These are phyloP conservation scores for Procambarus clarkii DNA, from an alignment of 1,140 invertebrate species.

Conservation along the genomic window DNA sequence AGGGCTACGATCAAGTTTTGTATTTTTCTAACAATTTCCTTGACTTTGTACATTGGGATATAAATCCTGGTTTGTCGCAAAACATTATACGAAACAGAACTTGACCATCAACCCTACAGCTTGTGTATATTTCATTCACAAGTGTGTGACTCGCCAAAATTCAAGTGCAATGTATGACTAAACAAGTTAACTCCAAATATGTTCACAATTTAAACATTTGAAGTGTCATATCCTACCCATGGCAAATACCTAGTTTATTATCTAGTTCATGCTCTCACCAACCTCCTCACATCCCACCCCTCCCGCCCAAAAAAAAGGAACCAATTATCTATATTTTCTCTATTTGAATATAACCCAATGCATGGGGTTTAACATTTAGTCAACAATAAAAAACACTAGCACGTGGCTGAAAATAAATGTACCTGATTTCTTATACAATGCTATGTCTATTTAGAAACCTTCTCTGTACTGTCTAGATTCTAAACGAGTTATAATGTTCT, in stretches of 20 bases:
- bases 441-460: slow-evolving; percentile 81
- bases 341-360: background rate
- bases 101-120: background rate
- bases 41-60: too few relatives aligned
- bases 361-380: background rate
- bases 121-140: background rate
- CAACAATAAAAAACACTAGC: background rate
- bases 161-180: background rate
- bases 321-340: background rate
- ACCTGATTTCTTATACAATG: background rate
- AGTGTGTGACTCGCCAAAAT: background rate
- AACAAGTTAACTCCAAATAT: background rate
- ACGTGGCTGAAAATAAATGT: background rate
- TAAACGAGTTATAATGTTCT: slow-evolving; percentile 87
- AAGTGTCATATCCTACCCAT: background rate
- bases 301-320: background rate
- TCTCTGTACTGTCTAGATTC: slow-evolving; percentile 92
- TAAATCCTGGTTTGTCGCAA: background rate
- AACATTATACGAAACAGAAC: background rate
- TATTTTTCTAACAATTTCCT: too few relatives aligned
- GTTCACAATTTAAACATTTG: background rate
- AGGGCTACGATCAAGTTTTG: too few relatives aligned
- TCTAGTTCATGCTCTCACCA: background rate
- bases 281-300: background rate
- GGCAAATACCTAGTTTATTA: background rate